These are phyloP conservation scores for Andrena cerasifolii DNA, from an alignment of 1,140 invertebrate species.

Conservation along the genomic window DNA sequence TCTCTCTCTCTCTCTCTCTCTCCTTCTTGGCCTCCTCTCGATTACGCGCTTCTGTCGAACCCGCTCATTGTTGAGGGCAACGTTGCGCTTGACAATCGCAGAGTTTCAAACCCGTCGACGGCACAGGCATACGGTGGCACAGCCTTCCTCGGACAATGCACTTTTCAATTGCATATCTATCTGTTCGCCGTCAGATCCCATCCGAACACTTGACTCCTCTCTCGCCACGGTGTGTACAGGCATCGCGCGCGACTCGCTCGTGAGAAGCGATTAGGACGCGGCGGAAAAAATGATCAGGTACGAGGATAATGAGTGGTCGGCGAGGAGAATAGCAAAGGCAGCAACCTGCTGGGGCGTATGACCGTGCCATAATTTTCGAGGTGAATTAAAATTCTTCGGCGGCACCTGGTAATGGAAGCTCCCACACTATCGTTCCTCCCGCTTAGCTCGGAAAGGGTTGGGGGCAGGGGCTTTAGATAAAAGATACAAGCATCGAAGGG, in stretches of 20 bases:
- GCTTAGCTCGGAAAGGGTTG: not conserved
- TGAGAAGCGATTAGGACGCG: constrained; percentile 67
- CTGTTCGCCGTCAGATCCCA: no score
- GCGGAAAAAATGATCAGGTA: constrained; percentile 59
- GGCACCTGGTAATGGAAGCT: constrained; percentile 54
- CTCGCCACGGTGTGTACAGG: no score
- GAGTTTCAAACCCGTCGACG: not conserved
- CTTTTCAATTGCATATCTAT: no score
- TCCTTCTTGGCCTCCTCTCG: no score
- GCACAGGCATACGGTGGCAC: no score
- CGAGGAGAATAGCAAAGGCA: constrained; percentile 49
- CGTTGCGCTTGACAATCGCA: not conserved
- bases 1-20: no score
- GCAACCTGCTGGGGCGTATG: constrained; percentile 32
- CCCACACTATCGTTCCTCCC: not conserved
- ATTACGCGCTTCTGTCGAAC: not conserved
- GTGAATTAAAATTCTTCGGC: constrained; percentile 72
- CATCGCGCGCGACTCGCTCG: constrained; percentile 51
- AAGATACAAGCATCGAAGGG: not conserved
- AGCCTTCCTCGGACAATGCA: no score
- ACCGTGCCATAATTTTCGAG: constrained; percentile 73
- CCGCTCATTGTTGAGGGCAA: not conserved
- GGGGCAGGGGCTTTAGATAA: not conserved
- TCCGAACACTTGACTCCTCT: no score
- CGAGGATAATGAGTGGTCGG: constrained; percentile 70